These are phyloP conservation scores for Apteryx mantelli DNA, from an alignment of 2,113 vertebrate genomes.

Conservation along the genomic window DNA sequence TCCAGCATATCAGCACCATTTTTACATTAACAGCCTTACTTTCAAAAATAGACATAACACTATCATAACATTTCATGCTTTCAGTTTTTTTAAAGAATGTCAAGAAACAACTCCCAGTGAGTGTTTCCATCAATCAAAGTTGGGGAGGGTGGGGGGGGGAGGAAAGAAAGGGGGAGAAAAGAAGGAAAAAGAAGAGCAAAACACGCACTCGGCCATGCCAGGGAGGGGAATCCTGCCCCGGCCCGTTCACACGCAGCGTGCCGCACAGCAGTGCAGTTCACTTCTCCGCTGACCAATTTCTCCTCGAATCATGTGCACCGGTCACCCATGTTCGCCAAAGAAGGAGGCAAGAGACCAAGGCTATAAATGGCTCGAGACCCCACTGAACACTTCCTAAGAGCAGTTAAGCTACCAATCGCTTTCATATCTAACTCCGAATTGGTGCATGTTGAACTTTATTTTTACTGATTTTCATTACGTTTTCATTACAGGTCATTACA, in stretches of 20 bases:
- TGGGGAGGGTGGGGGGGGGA: neutral
- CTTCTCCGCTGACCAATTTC: neutral
- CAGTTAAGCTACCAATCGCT: neutral
- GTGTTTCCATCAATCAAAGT: constrained; percentile 69
- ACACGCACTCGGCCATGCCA: neutral
- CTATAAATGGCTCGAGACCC: neutral
- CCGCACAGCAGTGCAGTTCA: neutral
- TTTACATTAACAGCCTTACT: constrained; percentile 74
- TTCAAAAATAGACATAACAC: constrained; percentile 78
- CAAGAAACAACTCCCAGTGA: constrained; percentile 69
- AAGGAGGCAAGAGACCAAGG: fast-evolving
- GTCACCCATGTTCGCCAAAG: neutral
- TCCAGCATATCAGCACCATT: constrained; percentile 71
- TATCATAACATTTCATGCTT: constrained; percentile 70
- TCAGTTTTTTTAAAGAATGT: constrained; percentile 67
- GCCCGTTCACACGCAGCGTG: no score
- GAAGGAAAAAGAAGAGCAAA: neutral
- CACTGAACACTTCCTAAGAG: neutral
- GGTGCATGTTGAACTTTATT: neutral
- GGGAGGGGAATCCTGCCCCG: neutral
- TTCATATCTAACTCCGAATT: no score
- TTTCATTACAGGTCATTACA: neutral
- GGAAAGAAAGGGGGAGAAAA: neutral
- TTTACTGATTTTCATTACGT: neutral
- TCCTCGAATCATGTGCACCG: neutral